Conservation (phyloP, 2,113 vertebrate genomes). For the Notiomystis cincta region DNA sequence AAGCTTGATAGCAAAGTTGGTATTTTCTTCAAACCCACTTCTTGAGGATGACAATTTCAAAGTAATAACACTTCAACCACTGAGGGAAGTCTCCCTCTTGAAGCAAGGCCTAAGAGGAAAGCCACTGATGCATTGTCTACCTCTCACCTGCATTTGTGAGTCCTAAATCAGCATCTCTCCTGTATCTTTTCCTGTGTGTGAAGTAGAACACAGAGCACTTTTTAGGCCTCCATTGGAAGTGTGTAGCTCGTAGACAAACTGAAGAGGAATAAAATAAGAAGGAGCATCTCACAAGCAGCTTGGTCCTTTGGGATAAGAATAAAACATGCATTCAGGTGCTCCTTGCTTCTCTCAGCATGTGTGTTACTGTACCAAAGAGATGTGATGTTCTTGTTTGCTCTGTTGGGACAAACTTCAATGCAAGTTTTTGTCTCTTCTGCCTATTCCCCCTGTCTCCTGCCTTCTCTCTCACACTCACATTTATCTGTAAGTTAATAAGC, state of each 20-base stretch:
- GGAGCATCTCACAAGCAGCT: background rate
- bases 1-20: background rate
- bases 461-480: background rate
- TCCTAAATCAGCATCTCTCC: background rate
- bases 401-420: background rate
- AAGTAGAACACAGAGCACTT: background rate
- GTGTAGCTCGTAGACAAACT: background rate
- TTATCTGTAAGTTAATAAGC: background rate
- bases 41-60: background rate
- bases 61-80: background rate
- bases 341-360: rapidly evolving
- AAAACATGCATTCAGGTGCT: background rate
- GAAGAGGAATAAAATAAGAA: background rate
- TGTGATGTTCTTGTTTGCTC: background rate
- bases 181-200: background rate
- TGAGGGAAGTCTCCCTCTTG: background rate
- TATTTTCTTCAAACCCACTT: background rate
- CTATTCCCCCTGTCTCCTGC: background rate
- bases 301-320: background rate
- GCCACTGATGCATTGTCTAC: background rate
- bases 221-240: background rate
- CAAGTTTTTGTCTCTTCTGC: background rate
- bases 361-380: background rate
- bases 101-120: background rate
- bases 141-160: background rate